Conservation (phyloP, 2,888 invertebrate genomes). For the Zeuzera pyrina region DNA sequence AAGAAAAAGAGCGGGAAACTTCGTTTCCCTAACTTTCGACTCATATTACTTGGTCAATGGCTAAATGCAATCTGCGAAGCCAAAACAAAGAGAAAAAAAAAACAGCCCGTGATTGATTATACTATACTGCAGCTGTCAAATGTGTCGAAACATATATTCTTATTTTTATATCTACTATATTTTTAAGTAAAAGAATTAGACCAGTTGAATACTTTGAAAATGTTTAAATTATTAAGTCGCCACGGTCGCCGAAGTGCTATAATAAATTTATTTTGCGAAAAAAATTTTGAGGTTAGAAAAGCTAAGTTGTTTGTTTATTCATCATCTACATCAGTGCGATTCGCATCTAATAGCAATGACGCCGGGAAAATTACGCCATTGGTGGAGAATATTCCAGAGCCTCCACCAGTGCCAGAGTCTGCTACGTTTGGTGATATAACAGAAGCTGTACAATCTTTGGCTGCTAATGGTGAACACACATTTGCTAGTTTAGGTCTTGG, state of each 20-base stretch:
- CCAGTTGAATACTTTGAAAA: no score
- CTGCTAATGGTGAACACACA: conserved; percentile 80
- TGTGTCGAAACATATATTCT: no score
- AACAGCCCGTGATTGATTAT: no score
- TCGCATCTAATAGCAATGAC: conserved; percentile 43
- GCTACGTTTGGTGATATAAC: conserved; percentile 35
- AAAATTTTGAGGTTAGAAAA: conserved; percentile 60
- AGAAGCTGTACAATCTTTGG: conserved; percentile 50
- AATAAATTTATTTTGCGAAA: conserved; percentile 48
- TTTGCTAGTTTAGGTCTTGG: conserved; percentile 88
- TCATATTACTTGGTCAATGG: no score
- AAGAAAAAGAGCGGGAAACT: no score
- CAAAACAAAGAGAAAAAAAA: no score
- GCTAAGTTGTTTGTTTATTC: conserved; percentile 56
- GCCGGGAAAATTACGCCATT: conserved; percentile 33
- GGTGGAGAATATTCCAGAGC: conserved; percentile 55
- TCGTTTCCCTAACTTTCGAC: no score
- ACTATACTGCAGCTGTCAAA: no score
- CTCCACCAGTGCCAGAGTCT: conserved; percentile 58
- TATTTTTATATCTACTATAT: no score
- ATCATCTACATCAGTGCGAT: conserved; percentile 45
- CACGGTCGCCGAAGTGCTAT: conserved; percentile 51
- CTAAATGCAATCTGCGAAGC: no score
- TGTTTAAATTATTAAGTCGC: conserved; percentile 59
- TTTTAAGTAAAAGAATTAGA: no score